phyloP scores from a whole-genome alignment of 2,113 vertebrate species.

The Tiliqua scincoides region DNA sequence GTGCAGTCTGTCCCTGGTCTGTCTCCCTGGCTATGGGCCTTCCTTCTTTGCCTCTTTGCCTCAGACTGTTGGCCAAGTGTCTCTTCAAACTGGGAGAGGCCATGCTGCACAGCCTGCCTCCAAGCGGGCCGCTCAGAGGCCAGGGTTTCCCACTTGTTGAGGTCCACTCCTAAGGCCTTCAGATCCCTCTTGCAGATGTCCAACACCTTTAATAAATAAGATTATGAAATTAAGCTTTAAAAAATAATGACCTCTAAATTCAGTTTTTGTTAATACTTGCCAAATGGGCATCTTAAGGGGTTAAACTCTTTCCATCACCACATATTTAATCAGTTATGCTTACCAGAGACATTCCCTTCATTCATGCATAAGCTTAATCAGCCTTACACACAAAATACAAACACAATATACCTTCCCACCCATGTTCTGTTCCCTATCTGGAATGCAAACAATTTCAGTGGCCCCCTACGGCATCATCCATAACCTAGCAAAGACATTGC shows the following conservation, averaged over 20 bases:
- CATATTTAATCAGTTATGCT: not conserved
- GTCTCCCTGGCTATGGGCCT: no score
- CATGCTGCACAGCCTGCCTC: no score
- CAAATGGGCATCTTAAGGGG: rapidly evolving
- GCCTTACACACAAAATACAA: not conserved
- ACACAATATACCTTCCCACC: conserved; percentile 1
- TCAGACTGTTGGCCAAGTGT: no score
- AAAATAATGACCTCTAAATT: rapidly evolving
- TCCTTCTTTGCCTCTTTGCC: no score
- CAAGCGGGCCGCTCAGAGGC: no score
- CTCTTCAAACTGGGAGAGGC: no score
- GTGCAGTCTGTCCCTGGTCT: no score
- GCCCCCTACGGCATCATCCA: rapidly evolving
- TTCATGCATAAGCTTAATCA: rapidly evolving
- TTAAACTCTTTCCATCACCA: not conserved
- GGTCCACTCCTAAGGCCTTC: no score
- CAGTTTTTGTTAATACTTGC: not conserved
- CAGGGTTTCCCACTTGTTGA: no score
- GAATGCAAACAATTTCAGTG: not conserved
- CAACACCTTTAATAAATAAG: not conserved
- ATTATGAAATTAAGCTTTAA: not conserved
- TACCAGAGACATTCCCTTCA: not conserved
- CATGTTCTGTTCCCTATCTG: not conserved
- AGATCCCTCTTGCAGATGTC: no score
- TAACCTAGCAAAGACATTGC: conserved; percentile 60